These are phyloP conservation scores for Scomber scombrus DNA, from an alignment of 2,113 vertebrate species.

Conservation along the genomic window DNA sequence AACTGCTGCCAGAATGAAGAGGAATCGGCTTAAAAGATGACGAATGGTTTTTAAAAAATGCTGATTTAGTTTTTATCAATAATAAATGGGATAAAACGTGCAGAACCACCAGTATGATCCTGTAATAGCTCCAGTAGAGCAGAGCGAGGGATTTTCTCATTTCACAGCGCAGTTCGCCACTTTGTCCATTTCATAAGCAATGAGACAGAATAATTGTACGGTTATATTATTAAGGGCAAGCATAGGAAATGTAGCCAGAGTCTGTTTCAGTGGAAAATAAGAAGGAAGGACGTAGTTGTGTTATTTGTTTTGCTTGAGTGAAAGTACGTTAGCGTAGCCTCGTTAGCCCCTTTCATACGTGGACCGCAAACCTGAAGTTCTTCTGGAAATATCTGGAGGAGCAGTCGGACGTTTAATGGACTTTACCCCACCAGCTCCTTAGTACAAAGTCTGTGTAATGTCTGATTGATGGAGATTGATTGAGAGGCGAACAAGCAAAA, in stretches of 20 bases:
- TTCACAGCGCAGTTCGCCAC: not conserved
- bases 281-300: not conserved
- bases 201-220: not conserved
- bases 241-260: not conserved
- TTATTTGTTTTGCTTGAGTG: not conserved
- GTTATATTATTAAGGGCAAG: not conserved
- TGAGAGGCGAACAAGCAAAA: too few species aligned
- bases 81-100: not conserved
- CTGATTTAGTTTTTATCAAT: too few species aligned
- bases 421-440: too few species aligned
- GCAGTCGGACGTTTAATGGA: too few species aligned
- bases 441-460: too few species aligned
- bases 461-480: too few species aligned
- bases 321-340: not conserved
- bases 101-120: not conserved
- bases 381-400: too few species aligned
- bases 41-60: not conserved
- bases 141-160: not conserved
- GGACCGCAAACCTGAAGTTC: too few species aligned
- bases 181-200: conserved; percentile 27
- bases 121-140: not conserved
- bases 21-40: not conserved
- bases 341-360: too few species aligned
- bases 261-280: not conserved
- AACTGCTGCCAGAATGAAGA: not conserved